Evolutionary conservation across 2,888 invertebrate species (phyloP).

Genomic region (Exephanes ischioxanthus): DNA sequence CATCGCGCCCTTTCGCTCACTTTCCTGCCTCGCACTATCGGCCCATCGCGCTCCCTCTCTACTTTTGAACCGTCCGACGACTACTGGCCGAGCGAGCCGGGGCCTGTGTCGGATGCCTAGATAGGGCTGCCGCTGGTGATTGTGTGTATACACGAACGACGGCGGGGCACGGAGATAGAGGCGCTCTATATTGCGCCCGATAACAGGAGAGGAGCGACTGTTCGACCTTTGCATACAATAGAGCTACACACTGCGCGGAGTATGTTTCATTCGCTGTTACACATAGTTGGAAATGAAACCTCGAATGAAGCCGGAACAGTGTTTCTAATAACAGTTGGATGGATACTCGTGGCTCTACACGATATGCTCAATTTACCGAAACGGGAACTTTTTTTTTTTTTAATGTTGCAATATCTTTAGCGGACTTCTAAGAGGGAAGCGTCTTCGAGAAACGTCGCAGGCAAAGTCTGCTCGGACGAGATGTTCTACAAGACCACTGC

Average conservation of each 20-base stretch:
- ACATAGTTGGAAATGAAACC: conserved; percentile 60
- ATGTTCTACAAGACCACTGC: no score
- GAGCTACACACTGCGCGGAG: conserved; percentile 4
- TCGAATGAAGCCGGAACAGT: conserved; percentile 36
- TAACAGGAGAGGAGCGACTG: conserved; percentile 72
- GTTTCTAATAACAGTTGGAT: conserved; percentile 54
- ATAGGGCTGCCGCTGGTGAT: conserved; percentile 66
- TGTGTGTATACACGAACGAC: conserved; percentile 65
- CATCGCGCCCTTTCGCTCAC: conserved; percentile 46
- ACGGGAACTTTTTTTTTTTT: background rate
- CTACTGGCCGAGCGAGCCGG: conserved; percentile 34
- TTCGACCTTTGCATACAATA: conserved; percentile 62
- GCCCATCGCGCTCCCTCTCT: conserved; percentile 17
- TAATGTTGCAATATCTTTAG: background rate
- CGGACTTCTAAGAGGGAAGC: background rate
- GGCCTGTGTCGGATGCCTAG: conserved; percentile 23
- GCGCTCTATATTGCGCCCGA: conserved; percentile 75
- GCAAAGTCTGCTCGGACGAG: background rate
- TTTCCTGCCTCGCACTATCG: background rate
- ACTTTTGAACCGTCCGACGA: conserved; percentile 44
- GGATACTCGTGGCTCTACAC: conserved; percentile 13
- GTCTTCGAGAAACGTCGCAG: background rate
- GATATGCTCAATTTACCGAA: conserved; percentile 20
- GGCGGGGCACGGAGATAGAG: conserved; percentile 17
- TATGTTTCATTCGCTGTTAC: conserved; percentile 49